These are phyloP conservation scores for Bryconaethiops microstoma DNA, from an alignment of 2,797 vertebrate genomes.

Conservation along the genomic window DNA sequence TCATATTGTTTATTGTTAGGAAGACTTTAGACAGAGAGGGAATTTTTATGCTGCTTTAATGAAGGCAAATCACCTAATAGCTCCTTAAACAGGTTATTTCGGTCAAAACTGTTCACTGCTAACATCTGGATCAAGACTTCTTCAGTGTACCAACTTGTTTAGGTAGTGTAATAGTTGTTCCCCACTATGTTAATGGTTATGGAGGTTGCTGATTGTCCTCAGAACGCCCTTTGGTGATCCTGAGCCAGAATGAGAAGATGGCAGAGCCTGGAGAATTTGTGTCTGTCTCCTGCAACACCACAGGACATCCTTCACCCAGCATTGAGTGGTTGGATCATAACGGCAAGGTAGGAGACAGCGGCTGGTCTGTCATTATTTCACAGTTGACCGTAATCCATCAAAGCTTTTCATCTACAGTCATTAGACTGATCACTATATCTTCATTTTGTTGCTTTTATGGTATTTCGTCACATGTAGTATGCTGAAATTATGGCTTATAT, in stretches of 20 bases:
- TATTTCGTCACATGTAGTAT: too few relatives aligned
- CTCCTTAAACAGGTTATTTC: background rate
- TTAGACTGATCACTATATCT: too few relatives aligned
- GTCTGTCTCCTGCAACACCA: slow-evolving; percentile 74
- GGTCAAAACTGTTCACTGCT: background rate
- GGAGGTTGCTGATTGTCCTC: slow-evolving; percentile 17
- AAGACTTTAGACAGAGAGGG: too few relatives aligned
- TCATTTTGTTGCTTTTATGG: too few relatives aligned
- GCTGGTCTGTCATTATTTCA: too few relatives aligned
- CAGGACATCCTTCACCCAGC: slow-evolving; percentile 74
- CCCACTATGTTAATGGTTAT: background rate
- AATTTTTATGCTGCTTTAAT: background rate
- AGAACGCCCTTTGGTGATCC: slow-evolving; percentile 73
- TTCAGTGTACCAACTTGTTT: background rate
- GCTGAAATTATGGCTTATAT: too few relatives aligned
- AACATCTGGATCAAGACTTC: background rate
- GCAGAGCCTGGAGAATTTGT: slow-evolving; percentile 56
- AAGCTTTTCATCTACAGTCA: too few relatives aligned
- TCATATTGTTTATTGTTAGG: background rate
- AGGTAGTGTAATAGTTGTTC: background rate
- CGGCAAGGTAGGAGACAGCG: slow-evolving; percentile 35
- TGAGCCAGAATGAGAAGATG: slow-evolving; percentile 57
- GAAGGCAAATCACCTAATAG: background rate
- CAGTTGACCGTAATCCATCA: too few relatives aligned
- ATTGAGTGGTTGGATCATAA: slow-evolving; percentile 67